These are phyloP conservation scores for Cyanoderma ruficeps DNA, from an alignment of 2,113 vertebrate genomes.

Conservation along the genomic window DNA sequence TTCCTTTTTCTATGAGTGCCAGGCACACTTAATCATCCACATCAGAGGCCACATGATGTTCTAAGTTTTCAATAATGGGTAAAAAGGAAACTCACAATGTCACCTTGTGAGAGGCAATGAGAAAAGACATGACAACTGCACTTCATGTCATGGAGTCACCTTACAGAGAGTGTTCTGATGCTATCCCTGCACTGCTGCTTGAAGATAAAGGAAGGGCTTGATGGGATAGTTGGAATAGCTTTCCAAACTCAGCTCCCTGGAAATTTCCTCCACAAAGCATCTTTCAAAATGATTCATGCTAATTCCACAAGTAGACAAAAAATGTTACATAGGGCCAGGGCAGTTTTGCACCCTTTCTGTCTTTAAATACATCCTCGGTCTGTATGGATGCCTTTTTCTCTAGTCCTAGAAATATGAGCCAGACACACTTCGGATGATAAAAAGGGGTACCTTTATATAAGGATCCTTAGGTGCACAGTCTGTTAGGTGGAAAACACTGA, in stretches of 20 bases:
- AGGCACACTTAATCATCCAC: neutral
- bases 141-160: neutral
- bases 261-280: neutral
- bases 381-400: neutral
- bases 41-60: neutral
- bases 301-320: neutral
- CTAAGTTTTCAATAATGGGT: neutral
- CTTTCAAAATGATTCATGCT: neutral
- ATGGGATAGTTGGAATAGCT: neutral
- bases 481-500: rapidly evolving
- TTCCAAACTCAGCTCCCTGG: neutral
- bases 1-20: neutral
- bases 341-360: neutral
- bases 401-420: neutral
- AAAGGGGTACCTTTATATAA: neutral
- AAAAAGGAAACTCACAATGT: neutral
- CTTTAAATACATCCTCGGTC: neutral
- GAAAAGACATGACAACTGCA: neutral
- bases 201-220: neutral
- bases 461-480: neutral
- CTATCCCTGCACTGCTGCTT: neutral
- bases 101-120: neutral
- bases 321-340: neutral
- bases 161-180: neutral
- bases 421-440: neutral